phyloP scores from a whole-genome alignment of 1,140 invertebrate species.

The Euborellia annulipes region DNA sequence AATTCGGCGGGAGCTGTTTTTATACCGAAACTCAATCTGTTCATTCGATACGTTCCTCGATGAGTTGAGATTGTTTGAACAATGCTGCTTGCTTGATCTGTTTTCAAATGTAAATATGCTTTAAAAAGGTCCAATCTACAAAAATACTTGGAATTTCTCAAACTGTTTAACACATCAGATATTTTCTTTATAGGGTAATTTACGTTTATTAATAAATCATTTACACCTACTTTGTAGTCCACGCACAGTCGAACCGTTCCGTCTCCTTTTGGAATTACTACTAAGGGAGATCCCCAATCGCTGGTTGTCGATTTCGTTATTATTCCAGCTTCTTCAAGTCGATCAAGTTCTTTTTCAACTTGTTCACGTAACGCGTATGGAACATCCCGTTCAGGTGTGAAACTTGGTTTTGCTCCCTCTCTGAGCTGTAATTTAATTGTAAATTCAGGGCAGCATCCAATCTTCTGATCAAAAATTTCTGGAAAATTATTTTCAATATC shows the following conservation, averaged over 20 bases:
- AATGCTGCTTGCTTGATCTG: slow-evolving; percentile 16
- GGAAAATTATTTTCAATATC: no score
- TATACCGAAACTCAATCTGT: slow-evolving; percentile 30
- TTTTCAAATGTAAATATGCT: slow-evolving; percentile 20
- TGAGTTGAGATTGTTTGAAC: slow-evolving; percentile 22
- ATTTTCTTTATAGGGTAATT: slow-evolving; percentile 17
- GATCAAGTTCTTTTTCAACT: slow-evolving; percentile 18
- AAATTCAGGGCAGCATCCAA: no score
- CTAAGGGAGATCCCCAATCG: slow-evolving; percentile 29
- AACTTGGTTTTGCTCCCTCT: no score
- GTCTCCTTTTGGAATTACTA: slow-evolving; percentile 24
- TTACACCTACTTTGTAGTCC: no score
- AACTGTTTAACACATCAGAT: slow-evolving; percentile 15
- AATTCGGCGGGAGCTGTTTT: slow-evolving; percentile 32
- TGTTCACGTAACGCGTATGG: no score
- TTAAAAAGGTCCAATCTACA: slow-evolving; percentile 16
- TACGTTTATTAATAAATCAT: slow-evolving; percentile 11
- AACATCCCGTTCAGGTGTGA: slow-evolving; percentile 7
- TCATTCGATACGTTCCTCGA: slow-evolving; percentile 16
- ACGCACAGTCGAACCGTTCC: slow-evolving; percentile 23
- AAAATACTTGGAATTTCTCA: slow-evolving; percentile 11
- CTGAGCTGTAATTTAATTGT: no score
- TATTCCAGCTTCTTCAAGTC: slow-evolving; percentile 15
- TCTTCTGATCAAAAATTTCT: no score
- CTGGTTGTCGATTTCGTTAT: slow-evolving; percentile 15